phyloP scores from a whole-genome alignment of 1,140 invertebrate species.

The Palaemon carinicauda region DNA sequence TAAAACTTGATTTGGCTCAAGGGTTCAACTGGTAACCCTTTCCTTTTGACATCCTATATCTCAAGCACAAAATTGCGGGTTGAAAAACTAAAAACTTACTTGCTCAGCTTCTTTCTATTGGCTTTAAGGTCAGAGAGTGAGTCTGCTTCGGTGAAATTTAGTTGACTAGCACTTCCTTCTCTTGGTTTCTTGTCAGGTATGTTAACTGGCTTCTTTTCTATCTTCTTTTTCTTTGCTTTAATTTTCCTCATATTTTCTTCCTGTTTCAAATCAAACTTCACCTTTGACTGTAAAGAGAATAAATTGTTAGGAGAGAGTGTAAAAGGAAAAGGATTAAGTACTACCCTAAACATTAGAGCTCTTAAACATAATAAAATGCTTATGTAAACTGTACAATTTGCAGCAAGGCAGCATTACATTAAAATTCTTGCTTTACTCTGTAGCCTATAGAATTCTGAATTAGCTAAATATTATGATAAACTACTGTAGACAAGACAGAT shows the following conservation, averaged over 20 bases:
- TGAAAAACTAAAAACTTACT: constrained; percentile 22
- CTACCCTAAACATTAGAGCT: no score
- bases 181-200: constrained; percentile 58
- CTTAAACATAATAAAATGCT: no score
- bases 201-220: background rate
- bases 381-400: no score
- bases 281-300: background rate
- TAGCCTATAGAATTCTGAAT: background rate
- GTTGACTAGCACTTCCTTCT: constrained; percentile 68
- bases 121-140: constrained; percentile 29
- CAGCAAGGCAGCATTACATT: no score
- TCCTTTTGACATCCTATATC: background rate
- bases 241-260: background rate
- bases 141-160: constrained; percentile 60
- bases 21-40: background rate
- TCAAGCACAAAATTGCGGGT: background rate
- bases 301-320: no score
- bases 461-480: background rate
- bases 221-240: background rate
- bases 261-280: background rate
- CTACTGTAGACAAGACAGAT: background rate
- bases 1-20: no score
- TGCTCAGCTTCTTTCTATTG: constrained; percentile 27
- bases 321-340: no score
- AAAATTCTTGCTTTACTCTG: background rate